A percentile compares a stretch with the other conserved stretches of the same genome.
Evolutionary conservation across 2,888 invertebrate genomes (phyloP).

Genomic region (Morpho achilles): DNA sequence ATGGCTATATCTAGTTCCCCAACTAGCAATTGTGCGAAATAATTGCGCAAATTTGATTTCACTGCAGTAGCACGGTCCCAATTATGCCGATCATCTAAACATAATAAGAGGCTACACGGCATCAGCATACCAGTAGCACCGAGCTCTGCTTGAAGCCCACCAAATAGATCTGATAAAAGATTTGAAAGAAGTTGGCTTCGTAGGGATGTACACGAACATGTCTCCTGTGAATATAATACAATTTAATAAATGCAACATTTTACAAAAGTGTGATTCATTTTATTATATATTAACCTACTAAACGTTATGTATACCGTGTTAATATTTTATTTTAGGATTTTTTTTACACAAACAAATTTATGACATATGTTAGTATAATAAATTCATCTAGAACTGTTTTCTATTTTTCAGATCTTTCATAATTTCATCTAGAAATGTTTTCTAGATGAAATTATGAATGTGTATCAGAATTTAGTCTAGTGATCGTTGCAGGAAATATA

Average conservation of each 20-base stretch:
- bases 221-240: constrained; percentile 37
- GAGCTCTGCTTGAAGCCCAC: constrained; percentile 57
- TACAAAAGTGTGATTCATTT: neutral
- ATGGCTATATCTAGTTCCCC: constrained; percentile 68
- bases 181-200: constrained; percentile 52
- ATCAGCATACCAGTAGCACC: constrained; percentile 42
- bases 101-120: constrained; percentile 66
- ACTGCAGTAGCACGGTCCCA: constrained; percentile 55
- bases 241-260: neutral
- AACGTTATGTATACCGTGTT: no score
- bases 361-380: neutral
- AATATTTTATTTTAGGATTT: no score
- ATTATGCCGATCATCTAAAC: constrained; percentile 63
- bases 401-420: no score
- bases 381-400: no score
- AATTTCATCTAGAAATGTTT: no score
- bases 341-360: no score
- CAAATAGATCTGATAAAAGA: constrained; percentile 54
- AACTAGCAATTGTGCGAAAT: constrained; percentile 52
- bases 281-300: no score
- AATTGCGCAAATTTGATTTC: constrained; percentile 53
- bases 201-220: constrained; percentile 64
- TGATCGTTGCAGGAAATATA: neutral
- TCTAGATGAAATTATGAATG: no score
- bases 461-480: no score